phyloP scores from a whole-genome alignment of 2,797 vertebrate genomes.

The Enteromius paludinosus region DNA sequence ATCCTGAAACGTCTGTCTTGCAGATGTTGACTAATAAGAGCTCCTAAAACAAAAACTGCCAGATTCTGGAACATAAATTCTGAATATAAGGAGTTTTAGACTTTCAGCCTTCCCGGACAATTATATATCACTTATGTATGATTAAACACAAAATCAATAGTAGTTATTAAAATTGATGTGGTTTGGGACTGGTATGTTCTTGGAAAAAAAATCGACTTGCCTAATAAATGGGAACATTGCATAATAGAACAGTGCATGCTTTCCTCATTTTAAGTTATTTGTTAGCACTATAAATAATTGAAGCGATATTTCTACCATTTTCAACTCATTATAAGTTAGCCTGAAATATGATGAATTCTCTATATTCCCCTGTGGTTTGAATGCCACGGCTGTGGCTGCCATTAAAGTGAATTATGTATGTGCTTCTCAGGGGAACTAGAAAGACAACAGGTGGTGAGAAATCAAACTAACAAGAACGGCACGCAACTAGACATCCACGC shows the following conservation, averaged over 20 bases:
- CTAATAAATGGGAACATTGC: too few relatives aligned
- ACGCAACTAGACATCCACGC: constrained; percentile 87
- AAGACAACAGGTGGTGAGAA: constrained; percentile 90
- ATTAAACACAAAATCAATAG: too few relatives aligned
- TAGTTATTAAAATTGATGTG: too few relatives aligned
- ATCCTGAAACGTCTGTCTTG: too few relatives aligned
- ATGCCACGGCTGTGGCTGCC: not conserved
- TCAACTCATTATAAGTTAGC: not conserved
- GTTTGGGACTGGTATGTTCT: too few relatives aligned
- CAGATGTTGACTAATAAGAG: too few relatives aligned
- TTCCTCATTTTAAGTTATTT: not conserved
- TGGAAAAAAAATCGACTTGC: too few relatives aligned
- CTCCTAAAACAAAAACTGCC: too few relatives aligned
- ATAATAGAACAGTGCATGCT: not conserved
- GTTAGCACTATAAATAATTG: not conserved
- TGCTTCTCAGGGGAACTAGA: constrained; percentile 90
- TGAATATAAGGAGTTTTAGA: too few relatives aligned
- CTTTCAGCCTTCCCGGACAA: too few relatives aligned
- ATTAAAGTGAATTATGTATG: constrained; percentile 39
- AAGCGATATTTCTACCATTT: not conserved
- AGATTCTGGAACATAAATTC: too few relatives aligned
- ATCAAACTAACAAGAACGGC: constrained; percentile 85
- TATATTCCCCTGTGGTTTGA: constrained; percentile 12
- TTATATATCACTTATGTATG: too few relatives aligned
- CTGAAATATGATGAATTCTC: not conserved